Conservation (phyloP, 2,113 vertebrate species). For the Carassius carassius region DNA sequence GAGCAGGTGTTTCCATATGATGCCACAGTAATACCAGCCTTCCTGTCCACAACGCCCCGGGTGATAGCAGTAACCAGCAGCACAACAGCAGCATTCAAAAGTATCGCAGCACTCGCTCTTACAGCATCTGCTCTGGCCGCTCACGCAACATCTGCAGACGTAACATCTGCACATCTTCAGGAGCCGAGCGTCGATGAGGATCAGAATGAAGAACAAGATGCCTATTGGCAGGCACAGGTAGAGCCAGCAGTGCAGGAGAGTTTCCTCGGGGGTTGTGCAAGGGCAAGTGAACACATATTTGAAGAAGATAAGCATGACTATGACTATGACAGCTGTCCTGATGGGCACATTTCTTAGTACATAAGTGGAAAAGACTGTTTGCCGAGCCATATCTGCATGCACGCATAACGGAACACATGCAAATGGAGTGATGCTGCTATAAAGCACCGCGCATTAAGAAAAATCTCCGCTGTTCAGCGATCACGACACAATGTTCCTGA, state of each 20-base stretch:
- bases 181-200: conserved; percentile 10
- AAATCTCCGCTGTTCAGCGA: neutral
- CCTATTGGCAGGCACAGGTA: conserved; percentile 34
- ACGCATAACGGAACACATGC: neutral
- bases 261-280: conserved; percentile 29
- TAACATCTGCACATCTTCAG: conserved; percentile 44
- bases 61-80: conserved; percentile 34
- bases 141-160: conserved; percentile 34
- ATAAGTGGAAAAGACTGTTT: neutral
- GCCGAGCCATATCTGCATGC: conserved; percentile 3
- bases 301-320: conserved; percentile 33
- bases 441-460: too few species aligned
- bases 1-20: neutral
- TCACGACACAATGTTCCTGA: neutral
- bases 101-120: neutral
- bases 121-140: neutral
- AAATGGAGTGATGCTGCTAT: neutral
- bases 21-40: neutral
- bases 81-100: conserved; percentile 43
- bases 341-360: conserved; percentile 23
- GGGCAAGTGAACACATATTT: conserved; percentile 41
- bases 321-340: conserved; percentile 8
- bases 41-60: neutral
- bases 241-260: conserved; percentile 40
- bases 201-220: neutral